Base-by-base conservation (phyloP, 1,140 invertebrate genomes). In the Euglossa dilemma region DNA sequence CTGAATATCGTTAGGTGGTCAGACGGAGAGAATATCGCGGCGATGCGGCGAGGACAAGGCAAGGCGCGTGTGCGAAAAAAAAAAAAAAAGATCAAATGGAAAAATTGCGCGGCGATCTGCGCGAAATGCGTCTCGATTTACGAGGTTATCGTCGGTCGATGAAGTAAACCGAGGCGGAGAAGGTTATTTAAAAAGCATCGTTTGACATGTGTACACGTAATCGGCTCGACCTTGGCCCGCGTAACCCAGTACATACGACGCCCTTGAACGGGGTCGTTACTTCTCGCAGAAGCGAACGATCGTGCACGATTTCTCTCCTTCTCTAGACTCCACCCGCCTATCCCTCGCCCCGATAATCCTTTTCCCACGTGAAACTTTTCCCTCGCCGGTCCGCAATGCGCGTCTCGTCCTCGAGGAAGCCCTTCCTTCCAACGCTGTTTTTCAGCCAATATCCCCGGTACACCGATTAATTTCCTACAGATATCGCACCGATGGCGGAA, bases 221-320 rank as follows among this genome's bases (percentile, higher is more conserved):
- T 87, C 61, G 69, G 23, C 72, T 64, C 73, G 85, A 84, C 85
- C 86, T 83, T 87, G 86, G 81, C 82, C 85, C 86, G 81, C 81
- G 86, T 84, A 84, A 87, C 77, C 72, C 72, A 87, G 76, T 72
- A 81, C 75, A 69, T 80, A 73, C 72, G 57, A 36, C 56, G 82
- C n/a, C 85, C 86, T 87, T 87, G 85, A 84, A 87, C 66, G 70
- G 69, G 61, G 86, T 84, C 70, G 77, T 87, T 80, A 59, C 61
- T 80, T 75, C 71, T 77, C 56, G 16, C 47, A 47, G 47, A 43
- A 83, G 43, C 67, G 16, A 47, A 61, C 80, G 56, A 70, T 76
- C 64, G 5, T 36, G 6, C 64, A 28, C 4, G n/a, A 18, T 69
- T 57, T 67, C 63, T 50, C 23, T 50, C 36, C 43, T 75, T 57